phyloP scores from a whole-genome alignment of 2,113 vertebrate genomes.

The Pseudorasbora parva region DNA sequence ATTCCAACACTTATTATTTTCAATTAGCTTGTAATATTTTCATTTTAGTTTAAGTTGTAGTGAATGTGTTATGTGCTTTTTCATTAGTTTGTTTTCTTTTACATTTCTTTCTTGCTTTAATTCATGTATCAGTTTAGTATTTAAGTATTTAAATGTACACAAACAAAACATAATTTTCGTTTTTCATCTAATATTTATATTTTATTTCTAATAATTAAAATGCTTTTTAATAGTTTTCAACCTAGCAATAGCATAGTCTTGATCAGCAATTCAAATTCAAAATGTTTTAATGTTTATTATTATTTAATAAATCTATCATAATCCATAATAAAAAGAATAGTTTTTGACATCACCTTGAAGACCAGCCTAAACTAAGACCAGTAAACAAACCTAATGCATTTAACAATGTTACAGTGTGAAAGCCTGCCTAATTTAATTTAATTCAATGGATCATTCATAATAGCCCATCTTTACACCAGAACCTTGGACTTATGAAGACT shows the following conservation, averaged over 20 bases:
- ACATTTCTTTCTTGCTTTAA: too few species aligned
- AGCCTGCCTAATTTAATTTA: neutral
- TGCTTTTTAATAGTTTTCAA: neutral
- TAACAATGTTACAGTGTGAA: neutral
- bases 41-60: neutral
- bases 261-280: neutral
- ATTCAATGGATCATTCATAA: neutral
- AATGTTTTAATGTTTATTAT: neutral
- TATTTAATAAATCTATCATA: neutral
- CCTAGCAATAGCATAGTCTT: neutral
- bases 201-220: neutral
- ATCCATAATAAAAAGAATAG: neutral
- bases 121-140: too few species aligned
- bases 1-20: neutral
- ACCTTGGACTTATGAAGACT: neutral
- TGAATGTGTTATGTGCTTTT: too few species aligned
- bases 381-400: neutral
- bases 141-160: too few species aligned
- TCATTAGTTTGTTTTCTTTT: too few species aligned
- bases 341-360: neutral
- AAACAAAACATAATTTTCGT: too few species aligned
- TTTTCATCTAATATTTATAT: too few species aligned
- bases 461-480: slow-evolving; percentile 1
- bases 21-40: neutral
- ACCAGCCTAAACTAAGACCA: neutral